Evolutionary conservation across 2,797 vertebrate species (phyloP).

Genomic region (Poecilia wingei): DNA sequence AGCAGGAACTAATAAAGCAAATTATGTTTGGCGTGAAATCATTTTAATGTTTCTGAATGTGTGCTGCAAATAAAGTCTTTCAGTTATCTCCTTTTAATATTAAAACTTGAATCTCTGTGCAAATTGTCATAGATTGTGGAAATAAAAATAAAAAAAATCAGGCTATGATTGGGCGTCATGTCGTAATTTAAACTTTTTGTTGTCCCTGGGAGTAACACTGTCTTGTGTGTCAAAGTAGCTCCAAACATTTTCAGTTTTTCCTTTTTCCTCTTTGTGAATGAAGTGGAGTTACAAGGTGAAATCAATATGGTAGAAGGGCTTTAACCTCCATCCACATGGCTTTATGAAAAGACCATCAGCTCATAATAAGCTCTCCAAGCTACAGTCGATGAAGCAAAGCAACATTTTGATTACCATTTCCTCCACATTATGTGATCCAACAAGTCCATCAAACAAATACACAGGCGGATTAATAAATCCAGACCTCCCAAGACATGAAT

Average conservation of each 20-base stretch:
- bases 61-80: neutral
- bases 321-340: constrained; percentile 29
- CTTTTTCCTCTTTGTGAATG: neutral
- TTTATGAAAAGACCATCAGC: constrained; percentile 27
- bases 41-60: neutral
- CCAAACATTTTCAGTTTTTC: neutral
- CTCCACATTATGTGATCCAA: constrained; percentile 27
- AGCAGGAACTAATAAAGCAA: neutral
- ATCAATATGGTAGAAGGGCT: constrained; percentile 30
- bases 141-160: no score
- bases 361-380: constrained; percentile 23
- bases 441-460: constrained; percentile 35
- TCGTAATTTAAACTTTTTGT: neutral
- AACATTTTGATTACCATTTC: constrained; percentile 17
- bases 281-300: constrained; percentile 44
- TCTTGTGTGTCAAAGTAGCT: neutral
- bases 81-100: neutral
- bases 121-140: no score
- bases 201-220: neutral
- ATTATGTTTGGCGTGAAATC: neutral
- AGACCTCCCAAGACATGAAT: constrained; percentile 32
- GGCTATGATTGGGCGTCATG: neutral
- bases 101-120: neutral
- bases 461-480: constrained; percentile 55
- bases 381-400: constrained; percentile 26